These are phyloP conservation scores for Heliconius hewitsoni DNA, from an alignment of 1,140 invertebrate species.

Conservation along the genomic window DNA sequence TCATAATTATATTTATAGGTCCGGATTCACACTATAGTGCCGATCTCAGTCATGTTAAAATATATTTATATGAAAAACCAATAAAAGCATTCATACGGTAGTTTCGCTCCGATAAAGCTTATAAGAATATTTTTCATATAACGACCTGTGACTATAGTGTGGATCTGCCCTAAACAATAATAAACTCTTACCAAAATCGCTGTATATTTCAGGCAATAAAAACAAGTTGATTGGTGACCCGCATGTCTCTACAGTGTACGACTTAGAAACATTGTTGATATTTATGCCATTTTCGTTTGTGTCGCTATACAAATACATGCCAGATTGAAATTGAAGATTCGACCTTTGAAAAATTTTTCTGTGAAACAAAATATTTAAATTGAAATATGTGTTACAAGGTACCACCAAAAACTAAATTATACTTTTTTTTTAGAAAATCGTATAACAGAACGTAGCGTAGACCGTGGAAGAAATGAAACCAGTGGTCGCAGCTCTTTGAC, in stretches of 20 bases:
- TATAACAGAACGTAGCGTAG: neutral
- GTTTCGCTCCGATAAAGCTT: too few relatives aligned
- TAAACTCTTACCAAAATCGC: slow-evolving; percentile 82
- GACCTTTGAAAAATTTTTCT: slow-evolving; percentile 86
- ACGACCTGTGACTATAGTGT: too few relatives aligned
- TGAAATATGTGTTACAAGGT: neutral
- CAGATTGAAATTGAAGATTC: slow-evolving; percentile 86
- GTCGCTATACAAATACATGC: slow-evolving; percentile 83
- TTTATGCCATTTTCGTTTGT: slow-evolving; percentile 66
- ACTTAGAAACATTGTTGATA: slow-evolving; percentile 81
- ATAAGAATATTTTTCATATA: too few relatives aligned
- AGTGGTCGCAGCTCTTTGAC: too few relatives aligned
- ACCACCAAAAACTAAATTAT: neutral
- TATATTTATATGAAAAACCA: too few relatives aligned
- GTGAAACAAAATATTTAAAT: slow-evolving; percentile 62
- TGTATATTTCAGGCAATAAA: slow-evolving; percentile 84
- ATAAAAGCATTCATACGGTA: too few relatives aligned
- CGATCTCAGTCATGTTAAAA: too few relatives aligned
- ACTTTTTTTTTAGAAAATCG: neutral
- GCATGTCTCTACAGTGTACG: slow-evolving; percentile 79
- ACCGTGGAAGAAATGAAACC: too few relatives aligned
- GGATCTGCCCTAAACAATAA: neutral
- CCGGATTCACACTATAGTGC: too few relatives aligned
- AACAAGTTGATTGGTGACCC: slow-evolving; percentile 87
- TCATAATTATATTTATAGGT: too few relatives aligned